Evolutionary conservation across 2,113 vertebrate genomes (phyloP), one percentile per base, ranked within the genome.

Genomic region (Oxyruncus cristatus): DNA sequence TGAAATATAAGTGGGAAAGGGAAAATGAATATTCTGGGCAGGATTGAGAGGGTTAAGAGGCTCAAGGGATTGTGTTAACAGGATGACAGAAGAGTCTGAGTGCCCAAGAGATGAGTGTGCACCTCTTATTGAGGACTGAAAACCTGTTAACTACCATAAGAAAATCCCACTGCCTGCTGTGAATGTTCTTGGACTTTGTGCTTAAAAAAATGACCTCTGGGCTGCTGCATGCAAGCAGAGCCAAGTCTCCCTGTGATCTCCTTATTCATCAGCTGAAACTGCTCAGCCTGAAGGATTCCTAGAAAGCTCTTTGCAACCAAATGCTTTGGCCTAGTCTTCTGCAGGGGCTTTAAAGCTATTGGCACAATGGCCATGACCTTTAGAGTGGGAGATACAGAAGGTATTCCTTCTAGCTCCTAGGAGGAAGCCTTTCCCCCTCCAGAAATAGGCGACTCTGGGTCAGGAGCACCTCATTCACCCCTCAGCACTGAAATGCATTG

Each of bases 231-330:
- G 32, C 82, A 85, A 66, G 27, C 0, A 1, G 81, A 92, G 74
- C 84, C 22, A 15, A 94, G 78, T 47, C 83, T 87, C 65, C 49
- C 70, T 73, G 50, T 18, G 11, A 78, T 92, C 52, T 44, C 20
- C 88, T 89, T 75, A 70, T 93, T 91, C 86, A 73, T 92, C 21
- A 92, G 76, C 61, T 93, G 76, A 74, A 93, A n/a, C 56, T 91
- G 65, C 37, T 56, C 49, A 27, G 85, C 42, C 50, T 59, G 59
- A 18, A 70, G 53, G 50, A 88, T 92, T 96, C 92, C 86, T 95
- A 80, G 92, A 95, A 91, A 86, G 62, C 82, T 85, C 71, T 92
- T 82, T 85, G 66, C n/a, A 66, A 41, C 47, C 0, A 2, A 62
- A 18, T 66, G 76, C 73, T 22, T 85, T 78, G 85, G 53, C 71